phyloP scores from a whole-genome alignment of 2,888 invertebrate species.

The Melolontha melolontha region DNA sequence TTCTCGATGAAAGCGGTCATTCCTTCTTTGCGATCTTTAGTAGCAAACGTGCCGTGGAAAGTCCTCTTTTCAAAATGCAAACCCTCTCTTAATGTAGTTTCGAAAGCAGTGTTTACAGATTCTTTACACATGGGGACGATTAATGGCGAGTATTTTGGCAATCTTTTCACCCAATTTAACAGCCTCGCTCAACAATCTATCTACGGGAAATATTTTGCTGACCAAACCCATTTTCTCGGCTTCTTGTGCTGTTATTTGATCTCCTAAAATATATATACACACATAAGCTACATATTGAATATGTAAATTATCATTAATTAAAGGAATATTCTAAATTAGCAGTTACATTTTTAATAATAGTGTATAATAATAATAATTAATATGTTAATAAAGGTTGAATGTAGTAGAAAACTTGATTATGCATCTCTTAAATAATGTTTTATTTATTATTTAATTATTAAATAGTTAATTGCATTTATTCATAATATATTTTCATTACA shows the following conservation, averaged over 20 bases:
- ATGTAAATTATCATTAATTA: too few relatives aligned
- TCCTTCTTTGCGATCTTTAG: conserved; percentile 95
- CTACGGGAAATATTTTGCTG: conserved; percentile 90
- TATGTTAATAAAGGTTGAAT: too few relatives aligned
- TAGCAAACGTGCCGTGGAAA: conserved; percentile 97
- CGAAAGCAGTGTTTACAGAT: conserved; percentile 89
- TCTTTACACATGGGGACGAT: conserved; percentile 91
- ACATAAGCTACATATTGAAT: too few relatives aligned
- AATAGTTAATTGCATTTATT: too few relatives aligned
- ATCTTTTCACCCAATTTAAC: conserved; percentile 97
- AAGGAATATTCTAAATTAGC: too few relatives aligned
- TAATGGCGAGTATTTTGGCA: conserved; percentile 86
- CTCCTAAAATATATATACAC: conserved; percentile 59
- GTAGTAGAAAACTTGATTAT: too few relatives aligned
- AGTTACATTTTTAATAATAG: too few relatives aligned
- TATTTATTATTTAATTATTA: too few relatives aligned
- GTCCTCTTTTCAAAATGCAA: conserved; percentile 88
- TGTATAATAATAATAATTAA: too few relatives aligned
- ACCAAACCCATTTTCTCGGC: conserved; percentile 93
- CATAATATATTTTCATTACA: too few relatives aligned
- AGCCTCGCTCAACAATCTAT: conserved; percentile 87
- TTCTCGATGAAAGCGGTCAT: conserved; percentile 98
- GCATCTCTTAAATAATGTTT: too few relatives aligned
- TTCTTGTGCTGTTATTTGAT: conserved; percentile 89
- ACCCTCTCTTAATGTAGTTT: conserved; percentile 89